A percentile compares a stretch with the other conserved stretches of the same genome.
Conservation (phyloP, 1,140 invertebrate species). For the Thaumatotibia leucotreta region DNA sequence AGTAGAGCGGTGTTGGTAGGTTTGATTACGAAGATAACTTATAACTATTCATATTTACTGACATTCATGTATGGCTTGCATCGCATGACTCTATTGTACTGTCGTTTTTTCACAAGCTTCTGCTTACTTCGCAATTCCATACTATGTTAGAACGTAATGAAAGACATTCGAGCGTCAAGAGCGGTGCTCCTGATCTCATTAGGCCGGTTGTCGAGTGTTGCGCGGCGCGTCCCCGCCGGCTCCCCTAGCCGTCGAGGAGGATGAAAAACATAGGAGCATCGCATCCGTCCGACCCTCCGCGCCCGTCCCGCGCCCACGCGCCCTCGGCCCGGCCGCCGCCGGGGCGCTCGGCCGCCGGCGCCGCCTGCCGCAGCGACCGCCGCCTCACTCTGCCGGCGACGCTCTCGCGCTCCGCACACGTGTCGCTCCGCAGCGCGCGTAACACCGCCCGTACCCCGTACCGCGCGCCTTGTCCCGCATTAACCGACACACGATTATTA, state of each 20-base stretch:
- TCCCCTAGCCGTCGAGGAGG: conserved; percentile 51
- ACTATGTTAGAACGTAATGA: background rate
- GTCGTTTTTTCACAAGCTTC: background rate
- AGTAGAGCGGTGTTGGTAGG: background rate
- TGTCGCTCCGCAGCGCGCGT: conserved; percentile 20
- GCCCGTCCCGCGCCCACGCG: conserved; percentile 53
- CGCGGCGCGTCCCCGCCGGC: conserved; percentile 38
- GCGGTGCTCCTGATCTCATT: conserved; percentile 22
- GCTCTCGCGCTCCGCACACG: conserved; percentile 29
- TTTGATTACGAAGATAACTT: background rate
- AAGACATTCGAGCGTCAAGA: background rate
- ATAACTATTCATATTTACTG: background rate
- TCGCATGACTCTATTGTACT: background rate
- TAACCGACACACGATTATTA: conserved; percentile 69
- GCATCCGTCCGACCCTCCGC: conserved; percentile 43
- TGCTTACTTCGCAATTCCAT: background rate
- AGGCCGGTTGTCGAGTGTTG: conserved; percentile 32
- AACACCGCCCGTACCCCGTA: conserved; percentile 18
- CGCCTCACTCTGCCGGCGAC: conserved; percentile 29
- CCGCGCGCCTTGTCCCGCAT: conserved; percentile 43
- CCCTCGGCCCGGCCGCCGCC: conserved; percentile 35
- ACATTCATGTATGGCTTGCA: background rate
- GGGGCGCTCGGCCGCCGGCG: conserved; percentile 46
- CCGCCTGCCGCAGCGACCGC: conserved; percentile 23
- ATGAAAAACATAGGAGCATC: conserved; percentile 61